phyloP scores from a whole-genome alignment of 2,888 invertebrate genomes.

The Drosophila stalkeri region DNA sequence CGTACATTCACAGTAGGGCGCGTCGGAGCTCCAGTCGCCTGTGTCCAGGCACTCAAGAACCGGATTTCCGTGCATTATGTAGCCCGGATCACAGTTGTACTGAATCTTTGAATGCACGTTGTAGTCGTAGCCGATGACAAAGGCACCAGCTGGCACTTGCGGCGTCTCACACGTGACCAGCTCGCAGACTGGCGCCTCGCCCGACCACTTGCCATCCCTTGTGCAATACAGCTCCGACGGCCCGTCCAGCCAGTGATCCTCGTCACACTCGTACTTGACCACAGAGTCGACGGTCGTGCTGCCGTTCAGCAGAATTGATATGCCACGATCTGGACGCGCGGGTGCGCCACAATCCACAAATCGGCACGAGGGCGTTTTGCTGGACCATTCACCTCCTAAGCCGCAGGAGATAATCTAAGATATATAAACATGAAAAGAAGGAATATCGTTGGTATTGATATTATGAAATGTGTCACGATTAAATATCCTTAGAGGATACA shows the following conservation, averaged over 20 bases:
- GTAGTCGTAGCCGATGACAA: constrained; percentile 95
- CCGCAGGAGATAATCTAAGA: constrained; percentile 91
- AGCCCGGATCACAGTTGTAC: constrained; percentile 95
- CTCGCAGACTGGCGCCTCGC: constrained; percentile 94
- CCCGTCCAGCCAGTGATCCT: constrained; percentile 93
- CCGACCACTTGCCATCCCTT: constrained; percentile 94
- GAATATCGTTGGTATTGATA: no score
- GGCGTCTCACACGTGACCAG: constrained; percentile 94
- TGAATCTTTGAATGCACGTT: constrained; percentile 94
- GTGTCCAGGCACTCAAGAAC: constrained; percentile 90
- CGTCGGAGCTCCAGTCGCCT: constrained; percentile 93
- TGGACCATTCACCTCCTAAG: constrained; percentile 94
- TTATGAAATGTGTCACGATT: no score
- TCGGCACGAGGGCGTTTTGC: constrained; percentile 92
- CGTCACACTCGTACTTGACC: constrained; percentile 92
- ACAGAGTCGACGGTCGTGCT: constrained; percentile 93
- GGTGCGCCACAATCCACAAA: constrained; percentile 95
- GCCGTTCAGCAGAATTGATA: constrained; percentile 90
- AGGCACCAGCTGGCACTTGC: constrained; percentile 93
- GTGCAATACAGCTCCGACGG: constrained; percentile 90
- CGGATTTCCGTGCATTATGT: constrained; percentile 90
- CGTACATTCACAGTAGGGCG: constrained; percentile 94
- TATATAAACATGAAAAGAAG: no score
- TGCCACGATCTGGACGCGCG: constrained; percentile 91
- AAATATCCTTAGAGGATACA: background rate